A percentile compares a stretch with the other conserved stretches of the same genome.
phyloP scores from a whole-genome alignment of 2,797 vertebrate species.

The Bucorvus abyssinicus region DNA sequence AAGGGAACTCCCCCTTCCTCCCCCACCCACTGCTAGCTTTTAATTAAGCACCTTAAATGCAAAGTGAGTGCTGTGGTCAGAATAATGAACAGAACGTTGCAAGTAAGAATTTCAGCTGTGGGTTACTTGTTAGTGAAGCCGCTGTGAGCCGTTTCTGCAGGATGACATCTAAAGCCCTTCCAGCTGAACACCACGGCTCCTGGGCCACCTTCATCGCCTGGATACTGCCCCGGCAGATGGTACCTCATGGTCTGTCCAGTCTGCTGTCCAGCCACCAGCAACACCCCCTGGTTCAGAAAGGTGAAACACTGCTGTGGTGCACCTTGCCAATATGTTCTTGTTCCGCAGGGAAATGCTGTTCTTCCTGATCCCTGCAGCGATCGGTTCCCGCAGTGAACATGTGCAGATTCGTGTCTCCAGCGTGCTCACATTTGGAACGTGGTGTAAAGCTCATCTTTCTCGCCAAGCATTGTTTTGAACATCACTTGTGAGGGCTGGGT shows the following conservation, averaged over 20 bases:
- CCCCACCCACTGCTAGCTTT: not conserved
- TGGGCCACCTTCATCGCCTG: not conserved
- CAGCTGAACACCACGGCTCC: not conserved
- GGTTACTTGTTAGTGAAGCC: not conserved
- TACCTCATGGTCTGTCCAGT: not conserved
- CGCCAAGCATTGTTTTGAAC: constrained; percentile 55
- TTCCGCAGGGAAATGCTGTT: not conserved
- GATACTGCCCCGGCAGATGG: not conserved
- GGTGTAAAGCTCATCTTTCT: not conserved
- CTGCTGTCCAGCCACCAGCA: not conserved
- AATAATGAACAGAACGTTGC: rapidly evolving
- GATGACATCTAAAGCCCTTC: not conserved
- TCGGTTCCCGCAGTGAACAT: not conserved
- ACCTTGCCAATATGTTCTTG: not conserved
- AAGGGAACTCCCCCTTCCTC: not conserved
- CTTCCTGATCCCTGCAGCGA: not conserved
- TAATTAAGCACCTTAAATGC: not conserved
- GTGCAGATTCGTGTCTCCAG: not conserved
- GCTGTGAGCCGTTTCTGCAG: not conserved
- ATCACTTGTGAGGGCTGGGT: constrained; percentile 13
- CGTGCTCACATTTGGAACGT: not conserved
- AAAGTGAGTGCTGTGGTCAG: not conserved
- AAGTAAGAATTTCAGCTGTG: not conserved
- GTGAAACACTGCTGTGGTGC: not conserved
- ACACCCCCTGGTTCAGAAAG: not conserved